Evolutionary conservation across 2,888 invertebrate genomes (phyloP).

Genomic region (Miltochrista miniata): DNA sequence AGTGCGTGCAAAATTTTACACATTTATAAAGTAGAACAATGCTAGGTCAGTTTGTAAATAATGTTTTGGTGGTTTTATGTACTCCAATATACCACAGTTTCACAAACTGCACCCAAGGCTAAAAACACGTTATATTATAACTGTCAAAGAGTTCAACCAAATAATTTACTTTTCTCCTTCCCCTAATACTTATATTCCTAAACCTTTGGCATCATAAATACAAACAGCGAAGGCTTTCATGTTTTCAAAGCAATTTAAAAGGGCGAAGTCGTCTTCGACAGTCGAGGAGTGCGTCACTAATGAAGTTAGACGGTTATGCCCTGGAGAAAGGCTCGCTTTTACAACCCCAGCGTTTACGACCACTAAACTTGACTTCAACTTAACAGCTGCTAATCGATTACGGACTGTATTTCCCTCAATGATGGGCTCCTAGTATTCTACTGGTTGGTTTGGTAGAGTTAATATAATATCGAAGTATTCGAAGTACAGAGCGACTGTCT

Average conservation of each 20-base stretch:
- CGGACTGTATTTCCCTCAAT: slow-evolving; percentile 45
- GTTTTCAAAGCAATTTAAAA: slow-evolving; percentile 40
- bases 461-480: too few relatives aligned
- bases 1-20: too few relatives aligned
- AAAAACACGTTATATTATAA: too few relatives aligned
- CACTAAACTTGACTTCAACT: slow-evolving; percentile 65
- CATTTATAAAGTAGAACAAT: too few relatives aligned
- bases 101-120: too few relatives aligned
- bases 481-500: too few relatives aligned
- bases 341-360: slow-evolving; percentile 63
- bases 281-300: slow-evolving; percentile 47
- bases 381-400: slow-evolving; percentile 60
- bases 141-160: slow-evolving; percentile 1
- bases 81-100: too few relatives aligned
- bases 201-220: slow-evolving; percentile 10
- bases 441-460: background rate
- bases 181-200: slow-evolving; percentile 7
- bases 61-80: too few relatives aligned
- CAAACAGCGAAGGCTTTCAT: slow-evolving; percentile 17
- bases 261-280: slow-evolving; percentile 31
- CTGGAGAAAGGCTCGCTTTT: slow-evolving; percentile 50
- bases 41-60: too few relatives aligned
- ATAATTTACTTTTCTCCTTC: slow-evolving; percentile 3
- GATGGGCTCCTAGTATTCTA: slow-evolving; percentile 41
- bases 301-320: slow-evolving; percentile 67